Conservation (phyloP, 2,113 vertebrate genomes). For the Cyrtonyx montezumae region DNA sequence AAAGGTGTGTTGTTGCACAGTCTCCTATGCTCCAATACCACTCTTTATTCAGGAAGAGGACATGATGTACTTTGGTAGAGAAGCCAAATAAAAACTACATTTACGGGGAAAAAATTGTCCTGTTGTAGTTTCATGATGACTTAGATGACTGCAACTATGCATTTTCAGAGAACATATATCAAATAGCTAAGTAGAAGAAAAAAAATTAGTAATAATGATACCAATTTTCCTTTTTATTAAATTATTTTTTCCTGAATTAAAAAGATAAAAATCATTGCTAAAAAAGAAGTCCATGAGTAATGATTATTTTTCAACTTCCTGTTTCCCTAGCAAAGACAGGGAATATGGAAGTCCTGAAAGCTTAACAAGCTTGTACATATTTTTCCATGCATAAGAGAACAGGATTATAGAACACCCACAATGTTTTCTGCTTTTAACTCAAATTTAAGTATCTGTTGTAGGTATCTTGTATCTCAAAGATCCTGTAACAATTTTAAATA, state of each 20-base stretch:
- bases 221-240: neutral
- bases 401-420: neutral
- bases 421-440: neutral
- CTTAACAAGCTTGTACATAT: conserved; percentile 16
- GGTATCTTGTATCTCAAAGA: neutral
- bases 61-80: neutral
- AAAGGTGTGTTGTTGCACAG: neutral
- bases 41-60: neutral
- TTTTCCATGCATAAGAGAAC: conserved; percentile 30
- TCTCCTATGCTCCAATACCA: neutral
- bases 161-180: neutral
- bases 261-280: neutral
- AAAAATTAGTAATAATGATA: neutral
- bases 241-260: neutral
- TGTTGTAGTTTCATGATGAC: neutral
- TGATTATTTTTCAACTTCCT: neutral
- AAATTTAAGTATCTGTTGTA: neutral
- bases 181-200: fast-evolving
- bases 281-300: neutral
- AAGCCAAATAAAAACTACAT: neutral
- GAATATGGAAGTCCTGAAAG: neutral
- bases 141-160: neutral
- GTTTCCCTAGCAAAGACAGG: neutral
- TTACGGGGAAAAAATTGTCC: neutral
- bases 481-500: neutral